A percentile compares a stretch with the other conserved stretches of the same genome.
Conservation (phyloP, 2,888 invertebrate genomes). For the Adelognathus sp. region DNA sequence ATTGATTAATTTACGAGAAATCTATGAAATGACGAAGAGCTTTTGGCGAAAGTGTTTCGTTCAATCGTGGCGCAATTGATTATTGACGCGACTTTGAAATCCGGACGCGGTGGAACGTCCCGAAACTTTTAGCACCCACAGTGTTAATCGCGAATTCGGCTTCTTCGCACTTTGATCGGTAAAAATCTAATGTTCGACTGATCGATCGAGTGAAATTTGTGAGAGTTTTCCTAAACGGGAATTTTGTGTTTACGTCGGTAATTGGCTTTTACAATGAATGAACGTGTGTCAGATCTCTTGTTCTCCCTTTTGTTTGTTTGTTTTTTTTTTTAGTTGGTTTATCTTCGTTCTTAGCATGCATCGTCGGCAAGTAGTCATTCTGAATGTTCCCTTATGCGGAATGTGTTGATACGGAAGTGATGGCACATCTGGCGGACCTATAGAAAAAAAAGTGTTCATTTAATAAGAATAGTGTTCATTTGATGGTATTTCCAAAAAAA, state of each 20-base stretch:
- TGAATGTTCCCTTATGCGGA: constrained; percentile 83
- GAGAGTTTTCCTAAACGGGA: not conserved
- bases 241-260: constrained; percentile 55
- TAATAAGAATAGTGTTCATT: no score
- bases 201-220: not conserved
- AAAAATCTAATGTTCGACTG: no score
- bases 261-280: constrained; percentile 59
- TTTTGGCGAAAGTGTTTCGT: not conserved
- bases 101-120: not conserved
- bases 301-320: constrained; percentile 54
- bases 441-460: constrained; percentile 64
- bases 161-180: not conserved
- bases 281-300: constrained; percentile 69
- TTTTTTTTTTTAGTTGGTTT: constrained; percentile 55
- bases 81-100: not conserved
- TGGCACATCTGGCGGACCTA: constrained; percentile 98
- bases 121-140: not conserved
- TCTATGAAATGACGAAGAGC: not conserved
- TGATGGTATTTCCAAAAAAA: no score
- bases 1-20: constrained; percentile 17
- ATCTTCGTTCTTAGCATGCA: constrained; percentile 80
- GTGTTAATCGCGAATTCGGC: not conserved
- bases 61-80: not conserved
- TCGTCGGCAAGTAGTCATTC: constrained; percentile 84
- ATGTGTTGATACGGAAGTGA: constrained; percentile 95